Evolutionary conservation across 2,888 invertebrate genomes (phyloP).

Genomic region (Scrobipalpa costella): DNA sequence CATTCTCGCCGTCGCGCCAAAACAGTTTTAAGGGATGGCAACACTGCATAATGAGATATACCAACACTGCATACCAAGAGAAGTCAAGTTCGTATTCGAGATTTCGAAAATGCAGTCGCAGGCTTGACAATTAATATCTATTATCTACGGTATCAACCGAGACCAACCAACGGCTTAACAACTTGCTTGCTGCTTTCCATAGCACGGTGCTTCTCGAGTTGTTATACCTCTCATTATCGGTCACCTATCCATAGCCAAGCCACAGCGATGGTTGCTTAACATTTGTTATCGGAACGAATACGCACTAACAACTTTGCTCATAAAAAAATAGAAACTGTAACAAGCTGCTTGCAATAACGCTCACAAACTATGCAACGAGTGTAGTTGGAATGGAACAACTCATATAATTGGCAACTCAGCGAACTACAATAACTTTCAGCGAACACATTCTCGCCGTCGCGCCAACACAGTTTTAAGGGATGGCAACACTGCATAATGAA

Average conservation of each 20-base stretch:
- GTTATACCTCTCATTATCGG: no score
- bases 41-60: background rate
- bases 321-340: background rate
- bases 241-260: no score
- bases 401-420: constrained; percentile 25
- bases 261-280: no score
- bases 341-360: background rate
- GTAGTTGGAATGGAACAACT: constrained; percentile 13
- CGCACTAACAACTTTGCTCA: no score
- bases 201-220: no score
- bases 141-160: no score
- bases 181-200: no score
- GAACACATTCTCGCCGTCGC: constrained; percentile 27
- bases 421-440: constrained; percentile 29
- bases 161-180: no score
- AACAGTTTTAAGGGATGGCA: constrained; percentile 25
- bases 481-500: constrained; percentile 11
- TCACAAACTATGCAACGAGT: constrained; percentile 5
- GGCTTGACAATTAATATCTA: no score
- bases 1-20: constrained; percentile 25
- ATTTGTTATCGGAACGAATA: no score
- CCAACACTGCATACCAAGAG: no score
- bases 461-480: constrained; percentile 25
- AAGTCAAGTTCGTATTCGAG: background rate
- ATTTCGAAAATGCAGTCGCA: no score